Base-by-base conservation (phyloP, 2,113 vertebrate species). In the Zingel zingel region DNA sequence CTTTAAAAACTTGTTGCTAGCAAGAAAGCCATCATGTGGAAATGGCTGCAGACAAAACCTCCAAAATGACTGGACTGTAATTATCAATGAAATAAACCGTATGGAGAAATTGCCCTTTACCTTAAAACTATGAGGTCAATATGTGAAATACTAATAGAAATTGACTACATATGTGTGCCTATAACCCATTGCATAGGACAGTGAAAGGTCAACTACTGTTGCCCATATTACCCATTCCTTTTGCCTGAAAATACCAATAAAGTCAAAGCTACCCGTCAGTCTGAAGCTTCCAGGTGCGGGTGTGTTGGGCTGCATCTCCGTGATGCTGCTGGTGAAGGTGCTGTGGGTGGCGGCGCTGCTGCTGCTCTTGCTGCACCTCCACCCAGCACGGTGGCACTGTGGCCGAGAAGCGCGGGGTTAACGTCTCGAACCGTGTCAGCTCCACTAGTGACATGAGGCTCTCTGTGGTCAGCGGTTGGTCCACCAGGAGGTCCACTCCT, bases 341-440 rank as follows among this genome's bases (percentile, higher is more conserved):
- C 71, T 99, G 98, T 0, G 98, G 98, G 82, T 99, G 98, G 3
- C 98, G 92, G 27, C 98, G 94, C 74, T 99, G 98, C 88, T 99
- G 98, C 90, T 99, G 98, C 89, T 99, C 98, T 88, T 99, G 98
- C 78, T 99, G 98, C 0, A 99, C 98, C 92, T 99, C 98, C 54
- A 97, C 98, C 98, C 98, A 99, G 79, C 98, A 99, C 0, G 98
- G 98, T 11, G 98, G 98, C 81, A 99, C 98, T 1, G 98, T 99
- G 74, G 98, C 98, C 15, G 98, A 98, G 94, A 99, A 99, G 19
- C 98, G 96, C 0, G 98, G 98, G 0, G 97, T 99, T 91, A 99
- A 84, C 6, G 98, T 99, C 94, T 99, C 98, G 76, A 99, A 99
- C 74, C 98, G 97, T 0, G 98, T 99, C 86, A 99, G 95, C 91